These are phyloP conservation scores for Germaria angustata DNA, from an alignment of 2,888 invertebrate species.

Conservation along the genomic window DNA sequence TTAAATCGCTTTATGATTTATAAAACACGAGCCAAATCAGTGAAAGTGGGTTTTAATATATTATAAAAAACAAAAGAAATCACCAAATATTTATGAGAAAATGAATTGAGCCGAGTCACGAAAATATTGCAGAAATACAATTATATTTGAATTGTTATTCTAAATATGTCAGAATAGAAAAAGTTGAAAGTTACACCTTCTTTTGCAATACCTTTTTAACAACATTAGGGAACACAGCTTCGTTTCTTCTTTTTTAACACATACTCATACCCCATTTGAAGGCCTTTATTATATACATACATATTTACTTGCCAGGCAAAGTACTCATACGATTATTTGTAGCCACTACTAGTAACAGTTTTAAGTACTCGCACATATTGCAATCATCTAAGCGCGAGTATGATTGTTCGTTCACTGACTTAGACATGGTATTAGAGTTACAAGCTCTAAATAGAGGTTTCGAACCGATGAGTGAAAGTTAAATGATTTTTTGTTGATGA, in stretches of 20 bases:
- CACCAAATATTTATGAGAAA: too few species aligned
- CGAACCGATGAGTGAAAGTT: conserved; percentile 64
- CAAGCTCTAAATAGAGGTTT: conserved; percentile 53
- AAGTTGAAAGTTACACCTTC: not conserved
- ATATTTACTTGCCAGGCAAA: not conserved
- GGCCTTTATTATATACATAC: conserved; percentile 30
- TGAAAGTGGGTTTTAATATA: too few species aligned
- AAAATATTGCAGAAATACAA: too few species aligned
- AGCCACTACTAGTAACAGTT: conserved; percentile 17
- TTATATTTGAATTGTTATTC: too few species aligned
- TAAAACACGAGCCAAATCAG: too few species aligned
- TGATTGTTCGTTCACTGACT: conserved; percentile 40
- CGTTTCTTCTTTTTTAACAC: not conserved
- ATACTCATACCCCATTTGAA: not conserved
- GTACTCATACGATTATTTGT: not conserved
- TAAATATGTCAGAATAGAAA: too few species aligned
- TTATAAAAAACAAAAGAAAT: too few species aligned
- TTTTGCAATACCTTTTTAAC: not conserved
- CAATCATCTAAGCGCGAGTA: conserved; percentile 1
- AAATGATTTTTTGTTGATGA: conserved; percentile 59
- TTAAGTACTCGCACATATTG: conserved; percentile 16
- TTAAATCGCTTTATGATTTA: too few species aligned
- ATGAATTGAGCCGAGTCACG: too few species aligned
- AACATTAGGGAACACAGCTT: not conserved
- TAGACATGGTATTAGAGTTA: conserved; percentile 43